phyloP scores from a whole-genome alignment of 2,113 vertebrate species.

The Phocoena phocoena region DNA sequence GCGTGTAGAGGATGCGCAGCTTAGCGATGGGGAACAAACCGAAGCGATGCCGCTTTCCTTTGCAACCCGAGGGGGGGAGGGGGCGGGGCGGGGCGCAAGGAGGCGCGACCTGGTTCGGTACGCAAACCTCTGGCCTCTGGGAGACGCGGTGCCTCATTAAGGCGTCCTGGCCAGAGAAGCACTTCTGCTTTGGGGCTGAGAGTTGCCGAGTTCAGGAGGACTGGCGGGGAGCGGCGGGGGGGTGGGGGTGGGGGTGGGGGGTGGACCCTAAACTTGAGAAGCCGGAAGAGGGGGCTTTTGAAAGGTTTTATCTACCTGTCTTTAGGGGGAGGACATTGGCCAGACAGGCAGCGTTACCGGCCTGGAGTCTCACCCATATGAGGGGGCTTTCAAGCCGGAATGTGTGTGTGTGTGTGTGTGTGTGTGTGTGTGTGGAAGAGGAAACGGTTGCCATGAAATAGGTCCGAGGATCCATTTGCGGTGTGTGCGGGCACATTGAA shows the following conservation, averaged over 20 bases:
- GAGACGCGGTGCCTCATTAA: not conserved
- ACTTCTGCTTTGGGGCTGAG: not conserved
- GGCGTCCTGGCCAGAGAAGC: not conserved
- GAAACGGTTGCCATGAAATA: not conserved
- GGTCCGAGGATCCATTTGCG: not conserved
- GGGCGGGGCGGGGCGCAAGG: not conserved
- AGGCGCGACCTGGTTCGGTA: not conserved
- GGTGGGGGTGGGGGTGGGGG: too few species aligned
- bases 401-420: not conserved
- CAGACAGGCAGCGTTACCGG: not conserved
- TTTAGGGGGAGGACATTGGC: not conserved
- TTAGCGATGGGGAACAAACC: too few species aligned
- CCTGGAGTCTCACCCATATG: not conserved
- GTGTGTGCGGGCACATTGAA: not conserved
- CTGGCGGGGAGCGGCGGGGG: fast-evolving
- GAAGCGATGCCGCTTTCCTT: not conserved
- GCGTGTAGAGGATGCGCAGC: not conserved
- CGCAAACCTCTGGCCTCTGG: not conserved
- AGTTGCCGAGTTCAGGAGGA: too few species aligned
- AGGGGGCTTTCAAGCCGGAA: not conserved
- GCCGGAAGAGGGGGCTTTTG: not conserved
- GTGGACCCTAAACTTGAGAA: not conserved
- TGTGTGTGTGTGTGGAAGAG: not conserved
- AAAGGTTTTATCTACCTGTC: not conserved
- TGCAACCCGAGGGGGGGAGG: not conserved